Conservation (phyloP, 64 coral and sea anemone species). For the Montipora capricornis region DNA sequence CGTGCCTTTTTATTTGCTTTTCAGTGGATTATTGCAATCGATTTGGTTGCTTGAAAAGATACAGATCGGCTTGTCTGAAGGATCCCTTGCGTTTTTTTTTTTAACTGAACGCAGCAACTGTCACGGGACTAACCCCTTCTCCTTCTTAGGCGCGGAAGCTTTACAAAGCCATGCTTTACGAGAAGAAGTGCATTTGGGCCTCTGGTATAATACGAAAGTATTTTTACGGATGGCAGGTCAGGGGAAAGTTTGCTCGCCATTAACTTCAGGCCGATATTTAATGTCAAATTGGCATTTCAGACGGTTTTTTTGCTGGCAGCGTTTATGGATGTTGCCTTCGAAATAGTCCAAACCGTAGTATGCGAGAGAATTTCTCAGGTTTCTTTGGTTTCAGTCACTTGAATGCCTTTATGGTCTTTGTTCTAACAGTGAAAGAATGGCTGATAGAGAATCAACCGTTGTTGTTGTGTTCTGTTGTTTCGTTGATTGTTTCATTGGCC, state of each 20-base stretch:
- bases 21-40: background rate
- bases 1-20: background rate
- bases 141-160: slow-evolving; percentile 88
- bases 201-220: slow-evolving; percentile 77
- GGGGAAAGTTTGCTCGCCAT: background rate
- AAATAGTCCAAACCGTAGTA: background rate
- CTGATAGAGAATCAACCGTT: no score
- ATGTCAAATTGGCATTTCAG: background rate
- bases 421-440: no score
- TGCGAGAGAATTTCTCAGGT: background rate
- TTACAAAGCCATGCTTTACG: slow-evolving; percentile 85
- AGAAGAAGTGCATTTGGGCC: slow-evolving; percentile 90
- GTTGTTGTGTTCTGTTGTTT: no score
- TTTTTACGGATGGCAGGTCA: slow-evolving; percentile 93
- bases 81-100: background rate
- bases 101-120: background rate
- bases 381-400: background rate
- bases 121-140: slow-evolving; percentile 21
- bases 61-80: no score
- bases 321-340: background rate
- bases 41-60: no score
- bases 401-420: no score
- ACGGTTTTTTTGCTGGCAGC: background rate
- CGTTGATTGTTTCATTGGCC: no score
- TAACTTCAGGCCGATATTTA: background rate